A percentile compares a stretch with the other conserved stretches of the same genome.
phyloP scores from a whole-genome alignment of 2,888 invertebrate species.

The Clusia tigrina region DNA sequence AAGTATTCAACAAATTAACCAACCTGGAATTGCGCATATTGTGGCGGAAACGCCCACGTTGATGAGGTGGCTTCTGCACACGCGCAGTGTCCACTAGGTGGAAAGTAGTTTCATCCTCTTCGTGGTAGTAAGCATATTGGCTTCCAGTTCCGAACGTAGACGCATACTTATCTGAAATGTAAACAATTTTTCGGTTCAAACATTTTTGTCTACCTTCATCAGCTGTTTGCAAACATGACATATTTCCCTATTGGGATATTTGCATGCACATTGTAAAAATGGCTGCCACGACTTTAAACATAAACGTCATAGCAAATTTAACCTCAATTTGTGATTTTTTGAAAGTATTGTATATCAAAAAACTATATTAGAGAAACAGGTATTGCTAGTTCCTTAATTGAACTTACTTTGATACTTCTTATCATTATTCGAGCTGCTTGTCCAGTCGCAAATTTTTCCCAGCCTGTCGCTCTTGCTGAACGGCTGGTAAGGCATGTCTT shows the following conservation, averaged over 20 bases:
- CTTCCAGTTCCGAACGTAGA: constrained; percentile 93
- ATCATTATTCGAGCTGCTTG: constrained; percentile 89
- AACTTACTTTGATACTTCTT: constrained; percentile 81
- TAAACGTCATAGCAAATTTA: constrained; percentile 39
- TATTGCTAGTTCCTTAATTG: neutral
- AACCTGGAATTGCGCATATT: constrained; percentile 76
- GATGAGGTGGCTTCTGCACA: constrained; percentile 89
- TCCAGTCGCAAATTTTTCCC: constrained; percentile 99
- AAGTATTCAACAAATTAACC: neutral
- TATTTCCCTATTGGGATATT: constrained; percentile 3
- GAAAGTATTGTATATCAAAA: constrained; percentile 17
- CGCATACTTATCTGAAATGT: constrained; percentile 75
- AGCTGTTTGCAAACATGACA: neutral
- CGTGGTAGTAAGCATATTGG: constrained; percentile 98
- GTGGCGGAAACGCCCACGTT: constrained; percentile 87
- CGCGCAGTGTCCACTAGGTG: constrained; percentile 96
- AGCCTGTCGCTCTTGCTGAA: constrained; percentile 98
- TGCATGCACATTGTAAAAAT: constrained; percentile 22
- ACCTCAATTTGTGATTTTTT: constrained; percentile 50
- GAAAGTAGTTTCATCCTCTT: constrained; percentile 98
- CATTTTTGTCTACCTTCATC: neutral
- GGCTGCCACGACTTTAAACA: constrained; percentile 56
- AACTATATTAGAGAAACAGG: neutral
- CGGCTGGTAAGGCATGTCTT: constrained; percentile 87
- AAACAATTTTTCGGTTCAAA: neutral